Evolutionary conservation across 2,797 vertebrate species (phyloP).

Genomic region (Rhodeus uyekii): DNA sequence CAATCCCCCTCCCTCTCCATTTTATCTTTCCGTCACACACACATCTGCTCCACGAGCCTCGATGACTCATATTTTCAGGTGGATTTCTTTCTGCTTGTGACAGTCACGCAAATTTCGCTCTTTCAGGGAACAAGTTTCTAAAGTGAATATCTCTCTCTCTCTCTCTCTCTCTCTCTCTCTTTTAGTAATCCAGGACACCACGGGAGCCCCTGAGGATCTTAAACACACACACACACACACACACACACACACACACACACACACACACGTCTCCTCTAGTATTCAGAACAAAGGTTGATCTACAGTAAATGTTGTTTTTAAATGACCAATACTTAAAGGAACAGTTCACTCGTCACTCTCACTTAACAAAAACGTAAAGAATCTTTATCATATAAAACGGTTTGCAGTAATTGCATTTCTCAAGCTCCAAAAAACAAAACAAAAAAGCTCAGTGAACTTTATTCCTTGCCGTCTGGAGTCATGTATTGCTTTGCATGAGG

Average conservation of each 20-base stretch:
- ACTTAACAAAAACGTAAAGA: not conserved
- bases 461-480: not conserved
- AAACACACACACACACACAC: not conserved
- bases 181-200: slow-evolving; percentile 1
- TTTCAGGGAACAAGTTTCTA: not conserved
- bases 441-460: not conserved
- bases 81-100: slow-evolving; percentile 7
- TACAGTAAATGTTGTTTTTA: not conserved
- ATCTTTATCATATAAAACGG: not conserved
- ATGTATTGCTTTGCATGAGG: not conserved
- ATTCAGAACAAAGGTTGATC: not conserved
- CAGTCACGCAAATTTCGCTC: slow-evolving; percentile 23
- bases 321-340: not conserved
- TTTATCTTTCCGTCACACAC: slow-evolving; percentile 34
- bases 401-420: not conserved
- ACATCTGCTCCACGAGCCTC: not conserved
- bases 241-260: not conserved
- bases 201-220: not conserved
- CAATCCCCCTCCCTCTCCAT: slow-evolving; percentile 53
- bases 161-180: slow-evolving; percentile 26
- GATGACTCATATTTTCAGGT: slow-evolving; percentile 47
- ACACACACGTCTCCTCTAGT: not conserved
- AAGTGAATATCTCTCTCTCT: slow-evolving; percentile 21
- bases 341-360: not conserved
- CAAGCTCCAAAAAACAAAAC: not conserved